Evolutionary conservation across 2,888 invertebrate species (phyloP), one percentile per base, ranked within the genome.

Genomic region (Ormyrus rosae): DNA sequence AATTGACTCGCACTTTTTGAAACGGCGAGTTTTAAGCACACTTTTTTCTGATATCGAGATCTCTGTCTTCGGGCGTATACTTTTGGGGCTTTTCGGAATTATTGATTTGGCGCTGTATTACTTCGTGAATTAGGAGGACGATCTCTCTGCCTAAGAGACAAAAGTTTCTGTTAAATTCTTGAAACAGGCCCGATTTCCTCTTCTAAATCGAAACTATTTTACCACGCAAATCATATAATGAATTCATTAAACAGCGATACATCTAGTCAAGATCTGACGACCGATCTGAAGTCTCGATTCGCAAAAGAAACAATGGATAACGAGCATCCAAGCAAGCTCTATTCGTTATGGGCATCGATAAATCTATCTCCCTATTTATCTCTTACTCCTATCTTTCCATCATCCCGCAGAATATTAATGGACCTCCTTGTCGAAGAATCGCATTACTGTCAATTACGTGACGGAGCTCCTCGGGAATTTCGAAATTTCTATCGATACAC

Each of bases 361-460:
- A 11, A 64, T 70, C 65, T 58, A 60, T 71, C 61, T 73, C 78
- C 83, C 81, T 81, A 51, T 34, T 34, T 34, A 34, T 34, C 34
- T 34, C 34, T 4, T 34, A 34, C 34, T 34, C 34, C 34, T 34
- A 34, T 34, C 83, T 84, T 83, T 83, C 82, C 81, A 64, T 13
- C 34, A 34, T 34, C 34, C 34, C 34, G 34, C 34, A 13, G 50
- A 64, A 50, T 34, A 53, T 63, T 84, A 84, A 83, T 81, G 80
- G 78, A 83, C 79, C 83, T 84, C 85, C 34, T 84, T 84, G 74
- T 71, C 77, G 73, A 79, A 78, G 82, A 70, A 82, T 81, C 76
- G 77, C 78, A 77, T 79, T 82, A 82, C 73, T 72, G 80, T 80
- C 71, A 79, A 83, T 82, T 74, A 81, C n/a, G 7, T 51, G 58